Conservation (phyloP, 1,140 invertebrate species). For the Zaprionus davidi region DNA sequence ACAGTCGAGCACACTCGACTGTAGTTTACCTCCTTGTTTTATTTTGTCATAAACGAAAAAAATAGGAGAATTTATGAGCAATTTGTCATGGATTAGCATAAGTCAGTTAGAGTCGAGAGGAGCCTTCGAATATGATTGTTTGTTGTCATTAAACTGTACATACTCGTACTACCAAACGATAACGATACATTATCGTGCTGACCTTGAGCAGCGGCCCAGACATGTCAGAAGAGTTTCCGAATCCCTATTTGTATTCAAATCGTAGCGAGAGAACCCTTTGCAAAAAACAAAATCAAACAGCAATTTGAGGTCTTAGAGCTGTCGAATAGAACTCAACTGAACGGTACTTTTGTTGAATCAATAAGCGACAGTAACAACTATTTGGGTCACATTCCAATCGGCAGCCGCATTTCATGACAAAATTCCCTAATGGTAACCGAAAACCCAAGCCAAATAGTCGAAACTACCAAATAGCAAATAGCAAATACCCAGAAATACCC, state of each 20-base stretch:
- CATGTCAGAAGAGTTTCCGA: constrained; percentile 1
- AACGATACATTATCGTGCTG: constrained; percentile 40
- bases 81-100: constrained; percentile 49
- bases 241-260: neutral
- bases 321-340: constrained; percentile 46
- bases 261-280: constrained; percentile 53
- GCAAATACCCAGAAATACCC: constrained; percentile 9
- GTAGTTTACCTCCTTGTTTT: neutral
- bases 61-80: constrained; percentile 44
- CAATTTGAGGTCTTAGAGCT: constrained; percentile 71
- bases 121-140: constrained; percentile 5
- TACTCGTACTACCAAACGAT: constrained; percentile 20
- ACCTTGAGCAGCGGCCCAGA: constrained; percentile 55
- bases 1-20: no score
- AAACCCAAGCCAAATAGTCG: constrained; percentile 35
- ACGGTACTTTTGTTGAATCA: constrained; percentile 82
- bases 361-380: constrained; percentile 78
- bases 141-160: constrained; percentile 43
- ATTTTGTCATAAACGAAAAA: constrained; percentile 4
- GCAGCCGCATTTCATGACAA: constrained; percentile 79
- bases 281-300: constrained; percentile 74
- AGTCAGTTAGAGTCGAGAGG: constrained; percentile 7
- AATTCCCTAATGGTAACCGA: constrained; percentile 76
- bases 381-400: constrained; percentile 81
- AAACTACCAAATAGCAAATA: constrained; percentile 46